Base-by-base conservation (phyloP, 1,140 invertebrate species). In the Monochamus saltuarius region DNA sequence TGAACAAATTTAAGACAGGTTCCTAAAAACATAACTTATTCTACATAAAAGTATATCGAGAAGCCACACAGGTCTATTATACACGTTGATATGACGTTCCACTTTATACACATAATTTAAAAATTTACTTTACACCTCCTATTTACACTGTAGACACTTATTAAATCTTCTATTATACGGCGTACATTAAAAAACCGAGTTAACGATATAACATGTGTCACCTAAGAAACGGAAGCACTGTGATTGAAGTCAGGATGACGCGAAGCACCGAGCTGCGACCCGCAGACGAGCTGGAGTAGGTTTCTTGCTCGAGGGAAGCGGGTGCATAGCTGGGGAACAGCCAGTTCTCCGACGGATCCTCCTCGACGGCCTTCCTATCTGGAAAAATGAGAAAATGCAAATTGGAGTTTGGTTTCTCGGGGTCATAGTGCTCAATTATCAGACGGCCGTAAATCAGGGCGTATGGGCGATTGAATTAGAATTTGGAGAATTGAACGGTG, bases 291-390 rank as follows among this genome's bases (percentile, higher is more conserved):
- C 50, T 47, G 34, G 64, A 63, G 39, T 63, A 47, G 34, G 66
- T 70, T 37, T 70, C 68, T 59, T 68, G 45, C 64, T 70, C 68
- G 13, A 70, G 61, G 36, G 68, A 62, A 37, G 66, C 68, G n/a
- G 68, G 66, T 4, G 66, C 68, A n/a, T 66, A 66, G 62, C 68
- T 70, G 16, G 68, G 68, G 59, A 66, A 70, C 40, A 70, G 51
- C 68, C 68, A 70, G 51, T 70, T 70, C 56, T 70, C 68, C 16
- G 64, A 62, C 40, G 62, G 64, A 40, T 70, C 68, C 49, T 70
- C 68, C 45, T 69, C 68, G 14, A 56, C 43, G 17, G 29, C 45
- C 39, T 29, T 55, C 19, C 43, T 45, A 34, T 47, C 58, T 58
- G 35, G 29, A 56, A 45, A 19, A 42, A 53, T 36, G 40, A 39